Base-by-base conservation (phyloP, 1,140 invertebrate genomes). In the Tetranychus urticae region DNA sequence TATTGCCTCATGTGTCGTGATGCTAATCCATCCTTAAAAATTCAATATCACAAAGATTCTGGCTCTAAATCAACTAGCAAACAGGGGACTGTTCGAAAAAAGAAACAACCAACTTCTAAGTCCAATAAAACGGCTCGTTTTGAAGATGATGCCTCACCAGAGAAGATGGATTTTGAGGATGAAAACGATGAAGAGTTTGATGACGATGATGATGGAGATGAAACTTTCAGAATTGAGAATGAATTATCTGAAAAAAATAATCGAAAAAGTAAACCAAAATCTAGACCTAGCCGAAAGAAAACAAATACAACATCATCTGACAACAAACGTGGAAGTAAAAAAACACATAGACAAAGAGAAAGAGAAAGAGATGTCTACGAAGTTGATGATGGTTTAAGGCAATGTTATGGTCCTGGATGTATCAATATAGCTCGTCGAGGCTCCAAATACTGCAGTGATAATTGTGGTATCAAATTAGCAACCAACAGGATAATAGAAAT, bases 391-490 rank as follows among this genome's bases (percentile, higher is more conserved):
- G 10, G 8, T 12, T 46, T 48, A 2, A 61, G 66, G 4, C 93
- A 98, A 66, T 98, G 93, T 71, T 86, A 85, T 70, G 92, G 92
- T 0, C 90, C 89, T 3, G 79, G 81, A 14, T 98, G 93, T 72
- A 77, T 76, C 0, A 79, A 82, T 61, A 79, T 81, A 61, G 85
- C 90, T 0, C 75, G 83, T 8, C 77, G 77, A 36, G 82, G 82
- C 13, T 93, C 88, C 56, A 97, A 97, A 74, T 98, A 97, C 69
- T 98, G 94, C 70, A 88, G 84, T 12, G 82, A 93, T 66, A 80
- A 85, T 61, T 98, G 94, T 73, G 94, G 94, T 1, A 78, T 92
- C 65, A 84, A 84, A 69, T 73, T 97, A 2, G 92, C 93, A 1
- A 88, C 84, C 1, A 84, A 66, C 65, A 72, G 75, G 31, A 72